These are phyloP conservation scores for Orchesellides sinensis DNA, from an alignment of 2,888 invertebrate genomes.

Conservation along the genomic window DNA sequence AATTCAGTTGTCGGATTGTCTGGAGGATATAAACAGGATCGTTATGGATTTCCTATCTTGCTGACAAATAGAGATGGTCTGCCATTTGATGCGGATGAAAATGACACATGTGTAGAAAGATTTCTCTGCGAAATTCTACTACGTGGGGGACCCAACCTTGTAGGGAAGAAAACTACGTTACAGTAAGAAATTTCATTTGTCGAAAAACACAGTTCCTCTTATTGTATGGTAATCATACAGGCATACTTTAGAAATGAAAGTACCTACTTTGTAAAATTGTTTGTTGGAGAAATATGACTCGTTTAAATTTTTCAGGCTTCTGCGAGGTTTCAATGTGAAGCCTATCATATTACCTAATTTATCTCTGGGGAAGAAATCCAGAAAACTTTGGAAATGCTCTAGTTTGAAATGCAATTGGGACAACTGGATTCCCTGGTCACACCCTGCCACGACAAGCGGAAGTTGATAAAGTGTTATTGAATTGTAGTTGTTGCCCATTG, in stretches of 20 bases:
- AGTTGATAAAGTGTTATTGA: constrained; percentile 19
- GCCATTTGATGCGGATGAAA: constrained; percentile 38
- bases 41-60: constrained; percentile 32
- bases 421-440: constrained; percentile 44
- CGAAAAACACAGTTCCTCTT: not conserved
- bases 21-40: constrained; percentile 28
- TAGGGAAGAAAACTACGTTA: constrained; percentile 43
- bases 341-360: constrained; percentile 54
- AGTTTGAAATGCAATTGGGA: constrained; percentile 62
- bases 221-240: not conserved
- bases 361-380: constrained; percentile 53
- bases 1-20: constrained; percentile 7
- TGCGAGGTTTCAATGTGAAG: constrained; percentile 48
- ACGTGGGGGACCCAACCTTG: constrained; percentile 37
- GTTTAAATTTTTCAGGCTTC: constrained; percentile 35
- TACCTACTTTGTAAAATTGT: not conserved
- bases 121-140: constrained; percentile 59
- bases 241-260: not conserved
- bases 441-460: not conserved
- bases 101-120: constrained; percentile 50
- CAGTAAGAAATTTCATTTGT: constrained; percentile 31
- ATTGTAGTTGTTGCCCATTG: not conserved
- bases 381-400: constrained; percentile 59
- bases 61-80: constrained; percentile 51
- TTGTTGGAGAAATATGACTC: constrained; percentile 1